phyloP scores from a whole-genome alignment of 2,113 vertebrate species.

The Turdus rufiventris region DNA sequence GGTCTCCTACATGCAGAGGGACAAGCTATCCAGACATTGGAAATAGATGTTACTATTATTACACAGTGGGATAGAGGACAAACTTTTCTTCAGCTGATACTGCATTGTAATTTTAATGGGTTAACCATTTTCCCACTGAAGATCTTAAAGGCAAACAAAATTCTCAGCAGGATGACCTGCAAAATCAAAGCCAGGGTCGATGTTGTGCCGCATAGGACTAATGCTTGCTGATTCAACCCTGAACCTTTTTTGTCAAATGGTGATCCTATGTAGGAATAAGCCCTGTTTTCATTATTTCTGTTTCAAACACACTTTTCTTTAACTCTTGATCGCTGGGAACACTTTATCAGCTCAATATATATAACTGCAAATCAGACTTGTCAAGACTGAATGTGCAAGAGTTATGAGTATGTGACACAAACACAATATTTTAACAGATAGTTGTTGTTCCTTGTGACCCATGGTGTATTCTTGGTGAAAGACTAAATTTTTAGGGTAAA shows the following conservation, averaged over 20 bases:
- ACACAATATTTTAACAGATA: neutral
- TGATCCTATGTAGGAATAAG: neutral
- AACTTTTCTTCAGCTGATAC: constrained; percentile 5
- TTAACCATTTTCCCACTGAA: neutral
- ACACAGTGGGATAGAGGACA: neutral
- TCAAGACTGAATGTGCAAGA: fast-evolving
- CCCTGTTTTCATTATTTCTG: neutral
- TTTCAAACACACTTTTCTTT: neutral
- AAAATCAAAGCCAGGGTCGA: neutral
- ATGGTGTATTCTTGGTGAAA: neutral
- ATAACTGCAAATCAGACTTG: neutral
- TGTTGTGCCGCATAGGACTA: neutral
- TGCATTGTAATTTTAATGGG: neutral
- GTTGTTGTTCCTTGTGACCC: neutral
- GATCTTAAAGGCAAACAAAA: neutral
- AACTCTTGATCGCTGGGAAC: neutral
- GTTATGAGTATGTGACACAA: neutral
- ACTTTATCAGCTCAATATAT: neutral
- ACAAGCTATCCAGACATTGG: neutral
- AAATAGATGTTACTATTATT: neutral
- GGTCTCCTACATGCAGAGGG: neutral
- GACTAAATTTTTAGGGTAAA: neutral
- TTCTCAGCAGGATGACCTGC: neutral
- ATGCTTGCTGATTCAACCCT: neutral
- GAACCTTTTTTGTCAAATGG: neutral